These are phyloP conservation scores for Craniophora ligustri DNA, from an alignment of 2,888 invertebrate species.

Conservation along the genomic window DNA sequence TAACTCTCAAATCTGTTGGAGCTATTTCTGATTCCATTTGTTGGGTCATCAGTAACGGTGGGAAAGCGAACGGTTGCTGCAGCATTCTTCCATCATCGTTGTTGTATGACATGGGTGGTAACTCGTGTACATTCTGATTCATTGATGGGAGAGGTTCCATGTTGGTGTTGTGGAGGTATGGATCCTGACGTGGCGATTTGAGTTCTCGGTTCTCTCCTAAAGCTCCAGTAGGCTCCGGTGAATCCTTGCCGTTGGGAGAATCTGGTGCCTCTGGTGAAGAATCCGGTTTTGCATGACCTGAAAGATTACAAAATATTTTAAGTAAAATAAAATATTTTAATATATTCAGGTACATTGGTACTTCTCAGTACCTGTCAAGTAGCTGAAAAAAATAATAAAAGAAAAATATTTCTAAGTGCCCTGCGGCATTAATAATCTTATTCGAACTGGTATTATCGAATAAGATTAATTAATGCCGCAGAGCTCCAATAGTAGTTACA, in stretches of 20 bases:
- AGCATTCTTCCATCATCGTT: slow-evolving; percentile 76
- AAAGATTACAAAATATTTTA: background rate
- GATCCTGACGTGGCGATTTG: slow-evolving; percentile 77
- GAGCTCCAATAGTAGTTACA: no score
- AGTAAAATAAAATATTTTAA: background rate
- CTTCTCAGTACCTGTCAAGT: no score
- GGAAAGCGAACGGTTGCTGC: slow-evolving; percentile 76
- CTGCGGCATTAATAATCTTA: no score
- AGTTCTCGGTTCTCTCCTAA: slow-evolving; percentile 74
- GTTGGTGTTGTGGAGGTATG: slow-evolving; percentile 72
- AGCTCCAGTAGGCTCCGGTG: slow-evolving; percentile 72
- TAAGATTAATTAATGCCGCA: no score
- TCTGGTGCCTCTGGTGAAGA: slow-evolving; percentile 82
- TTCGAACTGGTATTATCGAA: no score
- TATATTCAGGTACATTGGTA: no score
- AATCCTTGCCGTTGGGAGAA: slow-evolving; percentile 80
- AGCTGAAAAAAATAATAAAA: no score
- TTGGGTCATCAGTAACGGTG: slow-evolving; percentile 75
- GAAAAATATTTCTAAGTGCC: no score
- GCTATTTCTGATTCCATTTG: slow-evolving; percentile 73
- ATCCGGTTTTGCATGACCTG: slow-evolving; percentile 83
- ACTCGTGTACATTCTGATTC: slow-evolving; percentile 67
- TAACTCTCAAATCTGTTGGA: slow-evolving; percentile 81
- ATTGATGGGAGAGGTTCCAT: slow-evolving; percentile 66
- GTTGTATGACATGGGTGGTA: slow-evolving; percentile 70